Evolutionary conservation across 2,797 vertebrate species (phyloP).

Genomic region (Melanotaenia parkinsoni): DNA sequence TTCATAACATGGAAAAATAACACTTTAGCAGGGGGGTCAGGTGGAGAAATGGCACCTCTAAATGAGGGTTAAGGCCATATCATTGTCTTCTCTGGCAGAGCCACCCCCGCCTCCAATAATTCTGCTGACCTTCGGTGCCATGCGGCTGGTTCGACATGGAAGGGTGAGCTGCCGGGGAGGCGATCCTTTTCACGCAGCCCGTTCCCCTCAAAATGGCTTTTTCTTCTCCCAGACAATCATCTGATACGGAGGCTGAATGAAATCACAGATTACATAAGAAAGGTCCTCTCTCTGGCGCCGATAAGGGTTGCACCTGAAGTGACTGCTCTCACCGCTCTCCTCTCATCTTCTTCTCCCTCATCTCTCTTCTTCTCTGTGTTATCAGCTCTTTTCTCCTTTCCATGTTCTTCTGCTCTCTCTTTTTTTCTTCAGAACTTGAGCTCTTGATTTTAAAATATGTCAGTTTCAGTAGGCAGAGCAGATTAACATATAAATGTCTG

Average conservation of each 20-base stretch:
- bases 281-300: slow-evolving; percentile 78
- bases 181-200: slow-evolving; percentile 83
- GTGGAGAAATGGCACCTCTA: slow-evolving; percentile 88
- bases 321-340: slow-evolving; percentile 68
- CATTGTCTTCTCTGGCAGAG: slow-evolving; percentile 85
- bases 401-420: slow-evolving; percentile 35
- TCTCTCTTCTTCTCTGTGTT: slow-evolving; percentile 62
- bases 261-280: slow-evolving; percentile 89
- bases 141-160: slow-evolving; percentile 84
- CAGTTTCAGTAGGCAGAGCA: slow-evolving; percentile 63
- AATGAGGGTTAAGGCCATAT: slow-evolving; percentile 90
- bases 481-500: slow-evolving; percentile 86
- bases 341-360: slow-evolving; percentile 67
- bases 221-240: slow-evolving; percentile 91
- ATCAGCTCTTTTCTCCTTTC: slow-evolving; percentile 66
- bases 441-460: slow-evolving; percentile 81
- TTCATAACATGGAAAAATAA: slow-evolving; percentile 86
- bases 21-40: slow-evolving; percentile 84
- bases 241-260: slow-evolving; percentile 82
- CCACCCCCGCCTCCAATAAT: slow-evolving; percentile 90
- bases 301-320: slow-evolving; percentile 85
- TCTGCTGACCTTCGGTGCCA: slow-evolving; percentile 85
- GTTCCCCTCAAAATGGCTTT: slow-evolving; percentile 87
- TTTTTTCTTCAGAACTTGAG: slow-evolving; percentile 63
- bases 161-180: slow-evolving; percentile 85